Evolutionary conservation across 2,888 invertebrate species (phyloP).

Genomic region (Scelioninae gen. 2): DNA sequence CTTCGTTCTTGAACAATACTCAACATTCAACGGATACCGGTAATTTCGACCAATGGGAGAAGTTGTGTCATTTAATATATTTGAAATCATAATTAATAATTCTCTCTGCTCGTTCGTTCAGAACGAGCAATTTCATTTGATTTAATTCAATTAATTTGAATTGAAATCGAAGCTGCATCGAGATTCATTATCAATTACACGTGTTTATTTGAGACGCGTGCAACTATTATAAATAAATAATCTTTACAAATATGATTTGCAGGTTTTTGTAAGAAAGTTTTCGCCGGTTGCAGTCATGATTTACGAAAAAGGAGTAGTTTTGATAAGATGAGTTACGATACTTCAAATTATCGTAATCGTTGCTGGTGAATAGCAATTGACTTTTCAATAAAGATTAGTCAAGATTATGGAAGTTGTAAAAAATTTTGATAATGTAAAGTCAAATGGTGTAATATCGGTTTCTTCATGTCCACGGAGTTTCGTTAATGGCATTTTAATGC

Average conservation of each 20-base stretch:
- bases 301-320: conserved; percentile 5
- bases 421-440: conserved; percentile 2
- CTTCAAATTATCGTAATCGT: conserved; percentile 21
- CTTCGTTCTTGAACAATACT: conserved; percentile 64
- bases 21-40: conserved; percentile 40
- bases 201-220: too few relatives aligned
- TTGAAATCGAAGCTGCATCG: too few relatives aligned
- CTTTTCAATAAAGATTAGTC: conserved; percentile 35
- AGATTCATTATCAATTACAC: too few relatives aligned
- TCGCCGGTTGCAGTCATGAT: neutral
- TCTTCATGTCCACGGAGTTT: neutral
- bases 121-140: too few relatives aligned
- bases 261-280: too few relatives aligned
- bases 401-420: conserved; percentile 7
- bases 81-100: conserved; percentile 40
- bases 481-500: neutral
- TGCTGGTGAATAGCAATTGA: conserved; percentile 20
- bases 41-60: conserved; percentile 33
- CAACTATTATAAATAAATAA: too few relatives aligned
- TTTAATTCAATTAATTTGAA: too few relatives aligned
- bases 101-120: too few relatives aligned
- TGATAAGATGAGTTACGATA: conserved; percentile 18
- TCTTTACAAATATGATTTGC: too few relatives aligned
- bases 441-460: neutral
- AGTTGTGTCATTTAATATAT: conserved; percentile 11